Evolutionary conservation across 2,797 vertebrate genomes (phyloP), one percentile per base, ranked within the genome.

Genomic region (Eidolon dupreanum): DNA sequence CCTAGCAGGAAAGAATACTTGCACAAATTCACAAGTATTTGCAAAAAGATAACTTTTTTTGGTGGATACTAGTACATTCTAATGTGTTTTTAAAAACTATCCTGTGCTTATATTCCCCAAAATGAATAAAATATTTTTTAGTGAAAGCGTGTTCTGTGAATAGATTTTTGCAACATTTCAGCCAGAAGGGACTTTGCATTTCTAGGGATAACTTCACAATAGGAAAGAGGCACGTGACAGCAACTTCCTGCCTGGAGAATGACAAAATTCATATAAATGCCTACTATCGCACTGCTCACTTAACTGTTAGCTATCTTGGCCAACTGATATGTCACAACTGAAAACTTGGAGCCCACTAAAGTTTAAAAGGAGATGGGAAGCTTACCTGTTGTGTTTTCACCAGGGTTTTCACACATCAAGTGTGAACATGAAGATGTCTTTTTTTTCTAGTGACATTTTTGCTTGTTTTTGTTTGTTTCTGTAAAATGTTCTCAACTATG

Each of bases 1-100:
- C 65, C 93, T 98, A 93, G 93, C 95, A 98, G 93, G 91, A 97
- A 87, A 97, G 93, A 98, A 91, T 94, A 92, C 96, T 98, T 96
- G 81, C 77, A 97, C 85, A 98, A 98, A 98, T 95, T 95, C 91
- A 97, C 95, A 97, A 97, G 95, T 97, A 97, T 98, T 98, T 98
- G 95, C 0, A 0, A 96, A 98, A 98, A 97, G 90, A 97, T 93
- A 94, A 87, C 84, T 97, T 98, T 98, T 98, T 97, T 94, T 94
- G 86, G 91, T 96, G 87, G 96, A 81, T 96, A 68, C 19, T 94
- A 94, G 96, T 97, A 57, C 79, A 97, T 96, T 96, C 92, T 98
- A 98, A 97, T 98, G 97, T 94, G 98, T 74, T 3, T 97, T 98
- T 94, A 97, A 97, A 97, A 96, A 96, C 88, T 93, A 97, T 41